Base-by-base conservation (phyloP, 2,888 invertebrate species). In the Mythimna loreyi region DNA sequence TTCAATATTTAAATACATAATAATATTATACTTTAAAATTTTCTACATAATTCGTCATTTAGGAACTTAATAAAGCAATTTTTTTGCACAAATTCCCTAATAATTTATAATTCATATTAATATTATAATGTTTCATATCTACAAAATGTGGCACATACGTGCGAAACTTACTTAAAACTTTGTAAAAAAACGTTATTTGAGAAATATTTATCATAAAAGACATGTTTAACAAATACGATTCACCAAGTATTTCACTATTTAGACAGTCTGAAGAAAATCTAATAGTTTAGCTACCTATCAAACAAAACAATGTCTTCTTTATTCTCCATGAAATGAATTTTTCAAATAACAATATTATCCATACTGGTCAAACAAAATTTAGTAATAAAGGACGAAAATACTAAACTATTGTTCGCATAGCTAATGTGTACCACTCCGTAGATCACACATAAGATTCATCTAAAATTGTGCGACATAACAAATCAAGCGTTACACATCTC, bases 391-490 rank as follows among this genome's bases (percentile, higher is more conserved):
- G 36, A 33, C 40, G 19, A 61, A 69, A 43, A 63, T 33, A 55
- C 13, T 21, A n/a, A 47, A 43, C 23, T 21, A 52, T 8, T 25
- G n/a, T 47, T 25, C 21, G 28, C 19, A 47, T 55, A 40, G 40
- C 45, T 52, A 73, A 69, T 58, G 59, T 69, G 59, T 67, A 66
- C 64, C 66, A 63, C 47, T 61, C 53, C 43, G 60, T 65, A 65
- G 53, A 73, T 65, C 66, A 67, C 62, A 47, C 16, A 72, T 30
- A 75, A 63, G 40, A 77, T 75, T 78, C 69, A 74, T 81, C 73
- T 78, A 70, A 80, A 82, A 72, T 73, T 63, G 80, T 86, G 87
- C 86, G 75, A 83, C 83, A 78, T 84, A 81, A 84, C 75, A 84
- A 80, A 82, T 60, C 67, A 86, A 87, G 87, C 84, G 58, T 73